These are phyloP conservation scores for Drosophila hawaiiensis DNA, from an alignment of 2,888 invertebrate species.

Conservation along the genomic window DNA sequence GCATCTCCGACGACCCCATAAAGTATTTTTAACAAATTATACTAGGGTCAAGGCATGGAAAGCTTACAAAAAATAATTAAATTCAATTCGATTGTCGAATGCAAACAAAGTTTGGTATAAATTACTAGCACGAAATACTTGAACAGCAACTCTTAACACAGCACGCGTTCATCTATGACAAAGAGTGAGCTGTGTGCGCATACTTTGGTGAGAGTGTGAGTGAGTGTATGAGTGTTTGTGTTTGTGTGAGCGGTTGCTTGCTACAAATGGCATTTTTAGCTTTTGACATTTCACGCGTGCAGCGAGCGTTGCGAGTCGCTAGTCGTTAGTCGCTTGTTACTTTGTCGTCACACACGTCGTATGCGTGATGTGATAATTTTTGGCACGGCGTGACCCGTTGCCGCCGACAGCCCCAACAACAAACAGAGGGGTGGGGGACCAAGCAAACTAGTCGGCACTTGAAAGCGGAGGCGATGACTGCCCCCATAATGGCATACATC, in stretches of 20 bases:
- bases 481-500: constrained; percentile 70
- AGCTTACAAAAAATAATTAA: neutral
- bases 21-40: neutral
- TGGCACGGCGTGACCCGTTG: constrained; percentile 59
- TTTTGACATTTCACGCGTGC: constrained; percentile 81
- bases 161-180: constrained; percentile 17
- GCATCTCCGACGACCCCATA: neutral
- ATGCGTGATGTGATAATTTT: constrained; percentile 81
- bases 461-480: constrained; percentile 49
- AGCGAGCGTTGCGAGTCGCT: constrained; percentile 23
- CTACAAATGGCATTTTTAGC: constrained; percentile 77
- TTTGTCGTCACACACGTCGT: constrained; percentile 66
- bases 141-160: constrained; percentile 6
- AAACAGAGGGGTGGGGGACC: neutral
- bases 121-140: constrained; percentile 2
- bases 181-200: neutral
- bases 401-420: constrained; percentile 3
- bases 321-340: constrained; percentile 13
- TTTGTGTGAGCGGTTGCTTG: constrained; percentile 18
- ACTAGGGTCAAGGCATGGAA: too few species aligned
- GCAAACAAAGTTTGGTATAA: neutral
- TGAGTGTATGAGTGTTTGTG: neutral
- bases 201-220: constrained; percentile 2
- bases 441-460: constrained; percentile 57
- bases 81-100: neutral